Base-by-base conservation (phyloP, 2,888 invertebrate species). In the Folsomia candida region DNA sequence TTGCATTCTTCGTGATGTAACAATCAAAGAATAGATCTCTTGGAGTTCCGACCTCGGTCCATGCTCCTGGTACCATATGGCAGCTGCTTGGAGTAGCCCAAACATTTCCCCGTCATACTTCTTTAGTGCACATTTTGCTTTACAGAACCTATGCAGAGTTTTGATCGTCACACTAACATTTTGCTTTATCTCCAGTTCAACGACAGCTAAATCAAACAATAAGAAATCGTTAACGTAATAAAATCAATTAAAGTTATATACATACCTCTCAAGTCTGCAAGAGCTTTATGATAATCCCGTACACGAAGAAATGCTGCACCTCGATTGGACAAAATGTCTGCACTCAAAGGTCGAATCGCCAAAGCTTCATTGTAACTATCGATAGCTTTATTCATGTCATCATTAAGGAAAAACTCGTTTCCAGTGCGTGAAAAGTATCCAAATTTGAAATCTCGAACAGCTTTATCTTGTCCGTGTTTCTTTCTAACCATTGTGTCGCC, bases 51-150 rank as follows among this genome's bases (percentile, higher is more conserved):
- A 37, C n/a, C 20, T 6, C n/a, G 6, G 6, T 22, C 22, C 54
- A 20, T 54, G 22, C 4, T 6, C 6, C 11, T 22, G 20, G 20
- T 54, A 20, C 54, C 54, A 54, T 4, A 6, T 54, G 6, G 22
- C 20, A 18, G 27, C 11, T 4, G 2, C 24, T 22, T 64, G 9
- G 20, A 64, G 63, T 22, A 47, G 9, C 2, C n/a, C 29, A 62
- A 62, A 20, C 4, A 29, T 26, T 29, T 28, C 62, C 11, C 24
- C 63, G 20, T 51, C 51, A 51, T 64, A 64, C 24, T 64, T n/a
- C 26, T 51, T 18, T 22, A 64, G 24, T 20, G 47, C 63, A 37
- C 63, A 64, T 14, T 29, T 29, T 18, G 63, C 47, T 51, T 64
- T 51, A 22, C 22, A 18, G 2, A 64, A n/a, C 24, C 63, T 20